Conservation (phyloP, 2,888 invertebrate genomes). For the Hemicrepidius hirtus region DNA sequence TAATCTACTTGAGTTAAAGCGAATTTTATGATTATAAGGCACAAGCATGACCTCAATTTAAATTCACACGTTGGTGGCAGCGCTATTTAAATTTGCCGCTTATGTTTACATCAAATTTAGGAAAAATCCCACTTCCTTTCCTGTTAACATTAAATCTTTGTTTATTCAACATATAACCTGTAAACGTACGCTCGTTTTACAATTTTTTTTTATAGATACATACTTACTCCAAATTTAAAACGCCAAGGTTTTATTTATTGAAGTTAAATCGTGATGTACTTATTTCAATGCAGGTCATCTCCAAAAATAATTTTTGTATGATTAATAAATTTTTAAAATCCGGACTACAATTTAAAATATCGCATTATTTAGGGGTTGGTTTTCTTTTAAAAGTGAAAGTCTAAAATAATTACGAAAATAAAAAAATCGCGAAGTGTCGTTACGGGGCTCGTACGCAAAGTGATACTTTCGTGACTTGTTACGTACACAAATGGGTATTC, state of each 20-base stretch:
- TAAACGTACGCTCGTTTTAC: background rate
- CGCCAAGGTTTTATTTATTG: conserved; percentile 6
- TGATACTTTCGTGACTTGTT: too few species aligned
- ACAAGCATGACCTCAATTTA: conserved; percentile 37
- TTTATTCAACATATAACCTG: too few species aligned
- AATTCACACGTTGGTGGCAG: conserved; percentile 31
- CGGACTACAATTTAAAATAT: too few species aligned
- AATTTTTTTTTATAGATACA: conserved; percentile 1
- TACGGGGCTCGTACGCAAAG: too few species aligned
- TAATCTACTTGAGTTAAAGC: conserved; percentile 34
- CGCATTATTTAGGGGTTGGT: too few species aligned
- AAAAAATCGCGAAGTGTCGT: too few species aligned
- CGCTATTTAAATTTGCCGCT: conserved; percentile 14
- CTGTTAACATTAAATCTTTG: background rate
- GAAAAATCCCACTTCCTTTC: background rate
- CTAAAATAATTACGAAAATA: too few species aligned
- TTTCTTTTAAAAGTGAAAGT: too few species aligned
- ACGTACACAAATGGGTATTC: too few species aligned
- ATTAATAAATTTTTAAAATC: too few species aligned
- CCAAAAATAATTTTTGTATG: background rate
- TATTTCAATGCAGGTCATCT: background rate
- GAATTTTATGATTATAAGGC: conserved; percentile 39
- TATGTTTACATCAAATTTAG: conserved; percentile 8
- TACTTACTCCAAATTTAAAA: too few species aligned
- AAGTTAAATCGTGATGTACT: background rate